phyloP scores from a whole-genome alignment of 2,888 invertebrate species.

The Dasypogon diadema region DNA sequence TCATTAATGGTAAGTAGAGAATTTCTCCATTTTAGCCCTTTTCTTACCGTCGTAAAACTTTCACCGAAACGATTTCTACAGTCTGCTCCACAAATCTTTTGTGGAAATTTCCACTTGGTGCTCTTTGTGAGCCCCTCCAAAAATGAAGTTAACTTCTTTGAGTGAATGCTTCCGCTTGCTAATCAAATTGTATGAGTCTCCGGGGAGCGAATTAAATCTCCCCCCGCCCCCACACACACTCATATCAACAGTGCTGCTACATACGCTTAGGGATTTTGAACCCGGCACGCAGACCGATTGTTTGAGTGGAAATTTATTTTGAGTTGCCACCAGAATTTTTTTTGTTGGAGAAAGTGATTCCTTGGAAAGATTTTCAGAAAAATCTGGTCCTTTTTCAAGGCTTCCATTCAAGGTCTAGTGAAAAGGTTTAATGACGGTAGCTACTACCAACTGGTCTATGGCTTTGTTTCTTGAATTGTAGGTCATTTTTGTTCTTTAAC shows the following conservation, averaged over 20 bases:
- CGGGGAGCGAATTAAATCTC: not conserved
- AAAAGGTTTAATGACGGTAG: not conserved
- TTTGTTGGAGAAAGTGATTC: not conserved
- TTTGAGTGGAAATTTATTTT: not conserved
- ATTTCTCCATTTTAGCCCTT: not conserved
- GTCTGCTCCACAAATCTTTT: not conserved
- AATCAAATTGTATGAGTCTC: not conserved
- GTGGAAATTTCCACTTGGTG: not conserved
- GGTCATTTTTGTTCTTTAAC: not conserved
- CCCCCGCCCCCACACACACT: not conserved
- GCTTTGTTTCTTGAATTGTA: not conserved
- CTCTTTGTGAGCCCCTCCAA: not conserved
- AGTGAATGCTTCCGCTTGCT: not conserved
- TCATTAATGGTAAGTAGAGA: not conserved
- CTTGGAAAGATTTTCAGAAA: not conserved
- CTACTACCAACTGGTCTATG: not conserved
- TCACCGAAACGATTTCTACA: too few species aligned
- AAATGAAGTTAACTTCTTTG: not conserved
- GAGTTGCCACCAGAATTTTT: not conserved
- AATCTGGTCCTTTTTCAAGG: not conserved
- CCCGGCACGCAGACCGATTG: not conserved
- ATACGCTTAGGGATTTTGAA: not conserved
- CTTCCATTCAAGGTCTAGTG: not conserved
- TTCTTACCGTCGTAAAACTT: not conserved
- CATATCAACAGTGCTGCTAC: too few species aligned